Evolutionary conservation across 2,888 invertebrate species (phyloP), one percentile per base, ranked within the genome.

Genomic region (Pammene fasciana): DNA sequence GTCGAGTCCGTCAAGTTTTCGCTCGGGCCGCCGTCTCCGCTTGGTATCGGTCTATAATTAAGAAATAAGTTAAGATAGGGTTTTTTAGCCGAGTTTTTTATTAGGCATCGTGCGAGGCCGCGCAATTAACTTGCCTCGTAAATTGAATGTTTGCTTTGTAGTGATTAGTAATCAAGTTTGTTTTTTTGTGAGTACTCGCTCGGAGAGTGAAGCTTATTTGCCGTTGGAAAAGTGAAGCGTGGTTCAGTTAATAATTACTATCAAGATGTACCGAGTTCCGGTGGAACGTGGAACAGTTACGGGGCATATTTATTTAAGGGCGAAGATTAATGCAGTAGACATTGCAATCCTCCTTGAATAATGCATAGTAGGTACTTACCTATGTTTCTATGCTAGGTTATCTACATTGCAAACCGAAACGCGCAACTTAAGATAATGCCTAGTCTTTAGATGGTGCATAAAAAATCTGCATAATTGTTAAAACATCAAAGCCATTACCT

Each of bases 71-170:
- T 89, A 88, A 92, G 90, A 89, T 91, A 89, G 87, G 84, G 87
- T 90, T 91, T 92, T 85, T 92, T 88, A 86, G 87, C 86, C 84
- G 84, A 85, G 41, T 84, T 90, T 90, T 91, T 91, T 92, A 89
- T 89, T 85, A 86, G 88, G 85, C 86, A 78, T 86, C 85, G 87
- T 86, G 84, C 86, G 83, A 85, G 84, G 84, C 86, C 84, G 79
- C 82, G 90, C 92, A 91, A 92, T 92, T 92, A 92, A 89, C 88
- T 90, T 85, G 90, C 88, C 91, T 90, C 87, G 89, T 90, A 92
- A 92, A 92, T 92, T 92, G 92, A 92, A 92, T 92, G 91, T 92
- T 92, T 92, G 91, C 91, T 91, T 90, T 90, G 89, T 88, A 89
- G 90, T 89, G 90, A 92, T 91, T 90, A 90, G 92, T 89, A 91